These are phyloP conservation scores for Tautogolabrus adspersus DNA, from an alignment of 2,113 vertebrate species.

Conservation along the genomic window DNA sequence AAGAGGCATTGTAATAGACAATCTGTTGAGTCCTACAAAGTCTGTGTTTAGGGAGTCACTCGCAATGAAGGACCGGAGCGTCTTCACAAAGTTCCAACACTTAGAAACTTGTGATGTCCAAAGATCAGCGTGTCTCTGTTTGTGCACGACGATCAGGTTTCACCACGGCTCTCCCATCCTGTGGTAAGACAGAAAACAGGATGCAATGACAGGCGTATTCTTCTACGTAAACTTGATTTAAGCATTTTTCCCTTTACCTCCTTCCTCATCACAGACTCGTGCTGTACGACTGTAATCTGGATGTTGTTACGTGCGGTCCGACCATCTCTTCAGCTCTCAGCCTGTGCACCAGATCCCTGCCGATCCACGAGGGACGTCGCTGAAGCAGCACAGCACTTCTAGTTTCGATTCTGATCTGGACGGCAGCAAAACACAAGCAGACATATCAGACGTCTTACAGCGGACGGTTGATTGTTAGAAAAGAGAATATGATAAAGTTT, in stretches of 20 bases:
- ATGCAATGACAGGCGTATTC: neutral
- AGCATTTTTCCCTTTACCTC: constrained; percentile 37
- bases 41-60: constrained; percentile 2
- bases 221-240: neutral
- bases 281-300: constrained; percentile 49
- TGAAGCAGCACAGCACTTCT: constrained; percentile 25
- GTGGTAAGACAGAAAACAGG: constrained; percentile 7
- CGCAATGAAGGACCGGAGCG: neutral
- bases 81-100: neutral
- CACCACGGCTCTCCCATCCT: constrained; percentile 15
- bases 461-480: too few species aligned
- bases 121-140: constrained; percentile 3
- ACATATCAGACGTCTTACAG: neutral
- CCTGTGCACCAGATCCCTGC: constrained; percentile 4
- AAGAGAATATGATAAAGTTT: too few species aligned
- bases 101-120: neutral
- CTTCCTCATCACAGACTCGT: constrained; percentile 3
- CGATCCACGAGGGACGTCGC: constrained; percentile 18
- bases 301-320: constrained; percentile 12
- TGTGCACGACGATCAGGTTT: constrained; percentile 5
- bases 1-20: neutral
- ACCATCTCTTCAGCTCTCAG: constrained; percentile 13
- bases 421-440: neutral
- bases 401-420: constrained; percentile 35
- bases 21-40: constrained; percentile 22